phyloP scores from a whole-genome alignment of 2,888 invertebrate genomes.

The Synanthedon tipuliformis region DNA sequence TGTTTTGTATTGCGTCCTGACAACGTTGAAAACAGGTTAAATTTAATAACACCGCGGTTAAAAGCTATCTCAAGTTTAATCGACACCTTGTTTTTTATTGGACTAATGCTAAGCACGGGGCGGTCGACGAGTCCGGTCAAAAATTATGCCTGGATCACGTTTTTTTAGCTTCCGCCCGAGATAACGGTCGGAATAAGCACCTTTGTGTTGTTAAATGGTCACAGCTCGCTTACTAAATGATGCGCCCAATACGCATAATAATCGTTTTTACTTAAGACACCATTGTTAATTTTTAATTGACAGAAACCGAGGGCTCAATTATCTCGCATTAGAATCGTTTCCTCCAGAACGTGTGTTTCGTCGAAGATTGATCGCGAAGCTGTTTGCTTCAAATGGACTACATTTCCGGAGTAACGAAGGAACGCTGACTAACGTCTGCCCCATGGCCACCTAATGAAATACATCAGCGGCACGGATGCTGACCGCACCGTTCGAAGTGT shows the following conservation, averaged over 20 bases:
- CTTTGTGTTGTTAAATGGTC: constrained; percentile 53
- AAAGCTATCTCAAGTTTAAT: constrained; percentile 54
- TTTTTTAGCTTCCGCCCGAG: constrained; percentile 57
- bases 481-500: constrained; percentile 44
- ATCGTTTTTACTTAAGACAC: not conserved
- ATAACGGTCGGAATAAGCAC: constrained; percentile 57
- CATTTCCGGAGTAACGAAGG: constrained; percentile 47
- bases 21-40: not conserved
- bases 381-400: constrained; percentile 36
- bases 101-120: constrained; percentile 43
- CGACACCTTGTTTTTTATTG: constrained; percentile 57
- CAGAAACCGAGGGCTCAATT: constrained; percentile 29
- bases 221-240: constrained; percentile 43
- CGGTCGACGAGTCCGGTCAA: constrained; percentile 32
- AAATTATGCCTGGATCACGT: constrained; percentile 53
- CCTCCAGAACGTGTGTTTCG: constrained; percentile 37
- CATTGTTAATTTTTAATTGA: not conserved
- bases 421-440: constrained; percentile 43
- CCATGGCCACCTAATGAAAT: constrained; percentile 29
- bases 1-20: not conserved
- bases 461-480: constrained; percentile 26
- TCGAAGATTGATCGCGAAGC: constrained; percentile 39
- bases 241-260: constrained; percentile 17
- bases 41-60: constrained; percentile 17
- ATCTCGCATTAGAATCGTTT: constrained; percentile 47